Base-by-base conservation (phyloP, 1,140 invertebrate genomes). In the Nasonia vitripennis region DNA sequence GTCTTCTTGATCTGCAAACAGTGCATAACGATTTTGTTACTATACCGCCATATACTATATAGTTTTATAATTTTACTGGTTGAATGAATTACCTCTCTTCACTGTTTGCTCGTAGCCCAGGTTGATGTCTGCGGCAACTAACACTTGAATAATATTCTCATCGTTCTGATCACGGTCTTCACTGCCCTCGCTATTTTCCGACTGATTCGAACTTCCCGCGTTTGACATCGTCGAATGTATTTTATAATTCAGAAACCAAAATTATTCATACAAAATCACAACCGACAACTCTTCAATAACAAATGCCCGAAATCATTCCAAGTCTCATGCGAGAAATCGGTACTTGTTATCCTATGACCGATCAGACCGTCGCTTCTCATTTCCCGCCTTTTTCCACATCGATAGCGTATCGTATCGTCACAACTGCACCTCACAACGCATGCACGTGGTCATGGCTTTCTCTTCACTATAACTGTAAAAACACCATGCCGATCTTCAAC, bases 41-140 rank as follows among this genome's bases (percentile, higher is more conserved):
- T 45, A 45, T 41, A 31, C 77, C 77, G 27, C 62, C 84, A 67
- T 27, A 27, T 27, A 27, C 27, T 45, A 45, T 1, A 45, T 45
- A 10, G 41, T 45, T 37, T 75, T 78, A 20, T 74, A 51, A 86
- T 23, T 51, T 34, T 67, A 17, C 51, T 5, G 1, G 17, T 17
- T 55, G 51, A 20, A 45, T 85, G 14, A 81, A 62, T 84, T 87
- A 92, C 92, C 88, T 89, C 89, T 89, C 67, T 90, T 90, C 74
- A 88, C 89, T 87, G 95, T 97, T 93, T 99, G 97, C 86, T 95
- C 94, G 94, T 97, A 98, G 82, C 99, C 99, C 88, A 99, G 94
- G 94, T 99, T 99, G 91, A 97, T 97, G 93, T 99, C 99, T 2
- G 98, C 98, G 1, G 99, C 98, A 37, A 99, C 93, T 81, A 99